Conservation (phyloP, 1,140 invertebrate genomes). For the Chironomus striatipennis region DNA sequence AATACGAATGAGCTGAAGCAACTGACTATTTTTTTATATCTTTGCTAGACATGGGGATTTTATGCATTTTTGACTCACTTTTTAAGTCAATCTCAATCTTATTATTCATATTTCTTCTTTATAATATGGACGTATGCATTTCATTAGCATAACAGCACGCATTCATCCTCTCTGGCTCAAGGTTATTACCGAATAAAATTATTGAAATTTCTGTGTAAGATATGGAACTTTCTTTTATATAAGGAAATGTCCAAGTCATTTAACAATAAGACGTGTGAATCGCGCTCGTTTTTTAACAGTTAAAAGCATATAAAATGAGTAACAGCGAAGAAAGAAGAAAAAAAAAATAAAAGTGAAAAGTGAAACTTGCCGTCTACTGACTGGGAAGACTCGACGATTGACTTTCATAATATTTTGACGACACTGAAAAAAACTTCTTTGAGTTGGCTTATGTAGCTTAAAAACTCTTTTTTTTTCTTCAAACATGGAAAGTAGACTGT, state of each 20-base stretch:
- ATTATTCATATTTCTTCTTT: too few species aligned
- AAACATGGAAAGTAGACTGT: slow-evolving; percentile 12
- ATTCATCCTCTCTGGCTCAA: background rate
- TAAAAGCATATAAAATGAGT: too few species aligned
- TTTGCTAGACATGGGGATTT: too few species aligned
- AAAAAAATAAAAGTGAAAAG: slow-evolving; percentile 11
- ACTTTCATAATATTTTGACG: slow-evolving; percentile 14
- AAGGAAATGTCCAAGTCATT: slow-evolving; percentile 13
- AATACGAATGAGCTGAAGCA: too few species aligned
- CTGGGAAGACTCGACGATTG: background rate
- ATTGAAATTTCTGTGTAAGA: background rate
- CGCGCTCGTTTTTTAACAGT: background rate
- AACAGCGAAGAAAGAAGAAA: background rate
- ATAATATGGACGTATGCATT: too few species aligned
- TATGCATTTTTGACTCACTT: too few species aligned
- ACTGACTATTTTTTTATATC: too few species aligned
- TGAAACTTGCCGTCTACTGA: background rate
- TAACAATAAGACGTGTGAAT: slow-evolving; percentile 4
- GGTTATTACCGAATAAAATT: background rate
- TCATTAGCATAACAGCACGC: background rate
- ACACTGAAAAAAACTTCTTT: background rate
- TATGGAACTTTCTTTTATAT: slow-evolving; percentile 14
- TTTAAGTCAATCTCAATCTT: too few species aligned
- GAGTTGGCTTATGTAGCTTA: background rate
- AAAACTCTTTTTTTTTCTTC: background rate